Base-by-base conservation (phyloP, 2,888 invertebrate species). In the Rotaria macrura region DNA sequence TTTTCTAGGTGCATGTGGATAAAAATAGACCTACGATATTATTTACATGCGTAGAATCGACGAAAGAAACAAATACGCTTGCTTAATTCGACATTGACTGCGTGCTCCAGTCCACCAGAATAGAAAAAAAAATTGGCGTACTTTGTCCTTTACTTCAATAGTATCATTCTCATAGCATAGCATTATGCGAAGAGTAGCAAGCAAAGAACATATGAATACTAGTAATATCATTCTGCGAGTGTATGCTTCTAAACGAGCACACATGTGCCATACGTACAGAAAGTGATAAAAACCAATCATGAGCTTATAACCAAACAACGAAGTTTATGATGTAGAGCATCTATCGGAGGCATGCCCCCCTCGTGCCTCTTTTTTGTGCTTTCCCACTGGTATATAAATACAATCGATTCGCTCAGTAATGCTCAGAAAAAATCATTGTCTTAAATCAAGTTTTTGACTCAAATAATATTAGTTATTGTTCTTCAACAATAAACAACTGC, bases 81-180 rank as follows among this genome's bases (percentile, higher is more conserved):
- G 2, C 17, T 29, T 65, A 0, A n/a, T 14, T 0, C n/a, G 5
- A 1, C 14, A 2, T 2, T 25, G 23, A 3, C 25, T 6, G 20
- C 0, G 17, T 5, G 7, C n/a, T n/a, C n/a, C n/a, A 29, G 9
- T 34, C 17, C n/a, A n/a, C n/a, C n/a, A n/a, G n/a, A n/a, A n/a
- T 14, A 17, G 20, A 14, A 17, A 65, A 20, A 14, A 17, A 34
- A 65, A 20, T 17, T 10, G 6, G 34, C 9, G 34, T 10, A 29
- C 65, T 65, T 29, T 7, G 17, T 1, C 34, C n/a, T 7, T 29
- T 29, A 65, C 20, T 14, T 65, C 65, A 14, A 29, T 65, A 65
- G 1, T 29, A 7, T 20, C 65, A 34, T 12, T 29, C 34, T 4
- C n/a, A n/a, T n/a, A n/a, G n/a, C n/a, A n/a, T 25, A 34, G 12